Evolutionary conservation across 2,888 invertebrate species (phyloP).

Genomic region (Trachelus iudaicus): DNA sequence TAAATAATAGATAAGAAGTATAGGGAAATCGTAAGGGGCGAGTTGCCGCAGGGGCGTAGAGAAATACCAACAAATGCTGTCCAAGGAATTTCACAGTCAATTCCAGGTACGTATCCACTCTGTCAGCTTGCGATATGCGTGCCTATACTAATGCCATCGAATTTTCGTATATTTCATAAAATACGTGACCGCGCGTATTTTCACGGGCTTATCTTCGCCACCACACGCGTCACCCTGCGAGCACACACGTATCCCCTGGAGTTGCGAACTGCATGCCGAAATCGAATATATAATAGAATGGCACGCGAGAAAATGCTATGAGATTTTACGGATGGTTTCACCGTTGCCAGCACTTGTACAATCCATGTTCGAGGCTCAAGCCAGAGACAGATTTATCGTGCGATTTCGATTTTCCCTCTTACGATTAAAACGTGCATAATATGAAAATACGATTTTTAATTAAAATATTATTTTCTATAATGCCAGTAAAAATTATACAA

Average conservation of each 20-base stretch:
- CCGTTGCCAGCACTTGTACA: no score
- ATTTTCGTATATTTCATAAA: constrained; percentile 47
- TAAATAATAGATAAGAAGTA: no score
- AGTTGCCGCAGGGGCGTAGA: no score
- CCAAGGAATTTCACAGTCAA: not conserved
- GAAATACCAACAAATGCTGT: no score
- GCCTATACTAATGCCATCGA: constrained; percentile 20
- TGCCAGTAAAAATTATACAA: no score
- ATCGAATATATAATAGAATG: constrained; percentile 24
- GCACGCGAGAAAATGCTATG: not conserved
- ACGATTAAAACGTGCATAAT: no score
- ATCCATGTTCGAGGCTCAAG: no score
- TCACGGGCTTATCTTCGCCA: constrained; percentile 51
- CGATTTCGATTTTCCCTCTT: no score
- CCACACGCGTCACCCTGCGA: constrained; percentile 42
- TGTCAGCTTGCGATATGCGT: constrained; percentile 14
- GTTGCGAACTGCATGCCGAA: not conserved
- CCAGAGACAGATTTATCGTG: no score
- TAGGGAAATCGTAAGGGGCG: no score
- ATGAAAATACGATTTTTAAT: no score
- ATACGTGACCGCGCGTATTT: constrained; percentile 60
- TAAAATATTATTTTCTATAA: no score
- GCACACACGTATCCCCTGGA: constrained; percentile 21
- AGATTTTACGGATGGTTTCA: constrained; percentile 19
- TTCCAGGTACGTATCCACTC: not conserved